phyloP scores from a whole-genome alignment of 1,140 invertebrate species.

The Euura lappo region DNA sequence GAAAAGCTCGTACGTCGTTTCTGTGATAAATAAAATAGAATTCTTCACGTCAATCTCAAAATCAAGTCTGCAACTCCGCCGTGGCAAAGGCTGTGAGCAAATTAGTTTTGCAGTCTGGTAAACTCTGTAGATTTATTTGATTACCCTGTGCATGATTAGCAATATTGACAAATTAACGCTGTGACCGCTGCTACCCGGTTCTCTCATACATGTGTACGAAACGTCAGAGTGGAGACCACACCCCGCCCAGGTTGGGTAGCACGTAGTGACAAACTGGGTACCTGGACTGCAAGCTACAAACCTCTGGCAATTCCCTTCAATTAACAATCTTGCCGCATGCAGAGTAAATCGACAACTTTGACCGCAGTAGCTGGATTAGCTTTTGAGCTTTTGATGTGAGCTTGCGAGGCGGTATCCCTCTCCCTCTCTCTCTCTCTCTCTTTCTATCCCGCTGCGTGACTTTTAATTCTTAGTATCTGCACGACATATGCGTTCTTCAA shows the following conservation, averaged over 20 bases:
- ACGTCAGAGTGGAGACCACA: no score
- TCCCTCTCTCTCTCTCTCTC: no score
- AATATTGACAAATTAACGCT: constrained; percentile 47
- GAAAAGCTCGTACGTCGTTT: no score
- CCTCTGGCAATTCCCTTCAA: not conserved
- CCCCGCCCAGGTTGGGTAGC: not conserved
- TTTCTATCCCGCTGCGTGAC: no score
- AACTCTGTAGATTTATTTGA: constrained; percentile 46
- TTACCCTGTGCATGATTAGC: constrained; percentile 44
- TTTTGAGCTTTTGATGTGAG: no score
- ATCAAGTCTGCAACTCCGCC: no score
- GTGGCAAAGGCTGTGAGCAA: constrained; percentile 31
- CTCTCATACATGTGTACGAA: no score
- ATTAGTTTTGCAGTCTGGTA: constrained; percentile 41
- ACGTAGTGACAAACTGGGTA: not conserved
- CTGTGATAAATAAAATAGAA: no score
- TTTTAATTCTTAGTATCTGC: no score
- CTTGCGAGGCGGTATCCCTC: no score
- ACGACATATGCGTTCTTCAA: no score
- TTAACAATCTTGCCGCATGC: not conserved
- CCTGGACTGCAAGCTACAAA: not conserved
- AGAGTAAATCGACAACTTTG: not conserved
- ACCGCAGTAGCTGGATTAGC: not conserved
- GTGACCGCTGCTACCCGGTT: constrained; percentile 15
- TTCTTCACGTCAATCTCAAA: no score